Percentiles rank a stretch among this genome's conserved stretches.
Conservation (phyloP, 30 jellyfish, hydroid and myxozoan species). For the Clytia hemisphaerica region DNA sequence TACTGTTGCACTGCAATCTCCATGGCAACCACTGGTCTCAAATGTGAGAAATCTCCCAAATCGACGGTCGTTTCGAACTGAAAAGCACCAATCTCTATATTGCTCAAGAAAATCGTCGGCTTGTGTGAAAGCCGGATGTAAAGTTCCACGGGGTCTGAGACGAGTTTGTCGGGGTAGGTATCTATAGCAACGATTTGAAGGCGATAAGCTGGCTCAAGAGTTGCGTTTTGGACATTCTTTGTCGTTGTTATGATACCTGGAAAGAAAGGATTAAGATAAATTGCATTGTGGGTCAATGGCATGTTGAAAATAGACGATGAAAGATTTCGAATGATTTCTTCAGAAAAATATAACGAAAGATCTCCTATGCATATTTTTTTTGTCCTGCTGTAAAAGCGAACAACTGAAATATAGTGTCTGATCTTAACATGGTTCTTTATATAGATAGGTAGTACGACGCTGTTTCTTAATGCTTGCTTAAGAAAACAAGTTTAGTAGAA, state of each 20-base stretch:
- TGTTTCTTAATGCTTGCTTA: too few relatives aligned
- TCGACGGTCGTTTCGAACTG: conserved; percentile 39
- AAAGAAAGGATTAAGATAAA: not conserved
- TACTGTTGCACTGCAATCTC: conserved; percentile 62
- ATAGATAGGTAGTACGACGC: too few relatives aligned
- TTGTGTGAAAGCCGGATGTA: conserved; percentile 48
- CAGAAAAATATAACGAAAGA: not conserved
- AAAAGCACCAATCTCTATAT: conserved; percentile 44
- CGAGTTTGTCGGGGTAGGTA: conserved; percentile 48
- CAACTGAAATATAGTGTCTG: too few relatives aligned
- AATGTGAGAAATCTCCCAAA: conserved; percentile 36
- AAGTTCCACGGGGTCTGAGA: conserved; percentile 36
- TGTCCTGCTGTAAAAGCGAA: too few relatives aligned
- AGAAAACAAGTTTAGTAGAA: too few relatives aligned
- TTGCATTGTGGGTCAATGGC: too few relatives aligned
- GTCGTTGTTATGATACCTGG: conserved; percentile 54
- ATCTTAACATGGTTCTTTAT: too few relatives aligned
- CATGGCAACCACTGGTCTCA: conserved; percentile 25
- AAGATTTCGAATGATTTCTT: not conserved
- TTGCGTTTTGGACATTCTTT: conserved; percentile 19
- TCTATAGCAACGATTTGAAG: conserved; percentile 65
- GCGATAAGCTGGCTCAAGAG: conserved; percentile 24
- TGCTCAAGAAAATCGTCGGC: conserved; percentile 25
- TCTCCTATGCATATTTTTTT: too few relatives aligned
- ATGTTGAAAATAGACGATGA: not conserved